A percentile compares a stretch with the other conserved stretches of the same genome.
Conservation (phyloP, 2,113 vertebrate genomes). For the Thalassoma bifasciatum region DNA sequence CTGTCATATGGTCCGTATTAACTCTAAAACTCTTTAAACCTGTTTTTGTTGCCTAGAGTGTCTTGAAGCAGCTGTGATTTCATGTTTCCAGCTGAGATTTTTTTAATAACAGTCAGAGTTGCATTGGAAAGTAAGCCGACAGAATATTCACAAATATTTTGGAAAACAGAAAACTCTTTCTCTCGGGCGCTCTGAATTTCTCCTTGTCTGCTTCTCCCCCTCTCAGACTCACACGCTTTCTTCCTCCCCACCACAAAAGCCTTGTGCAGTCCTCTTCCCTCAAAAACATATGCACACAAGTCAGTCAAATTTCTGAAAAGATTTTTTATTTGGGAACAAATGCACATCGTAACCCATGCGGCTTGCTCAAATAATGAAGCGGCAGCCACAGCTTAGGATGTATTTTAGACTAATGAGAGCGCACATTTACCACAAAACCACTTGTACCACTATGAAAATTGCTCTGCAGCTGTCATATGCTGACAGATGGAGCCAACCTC, state of each 20-base stretch:
- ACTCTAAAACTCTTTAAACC: not conserved
- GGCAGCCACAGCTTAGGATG: conserved; percentile 78
- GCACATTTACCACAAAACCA: conserved; percentile 81
- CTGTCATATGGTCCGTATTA: not conserved
- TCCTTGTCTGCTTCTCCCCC: conserved; percentile 13
- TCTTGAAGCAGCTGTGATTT: not conserved
- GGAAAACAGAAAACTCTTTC: conserved; percentile 35
- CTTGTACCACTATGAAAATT: conserved; percentile 82
- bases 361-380: conserved; percentile 76
- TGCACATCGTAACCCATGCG: conserved; percentile 71
- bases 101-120: conserved; percentile 13
- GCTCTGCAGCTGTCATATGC: conserved; percentile 80
- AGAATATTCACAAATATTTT: conserved; percentile 38
- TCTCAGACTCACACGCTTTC: conserved; percentile 12
- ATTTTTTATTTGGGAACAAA: conserved; percentile 77
- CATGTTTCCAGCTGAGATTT: conserved; percentile 1
- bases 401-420: conserved; percentile 81
- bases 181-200: conserved; percentile 17
- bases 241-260: conserved; percentile 51
- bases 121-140: not conserved
- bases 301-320: conserved; percentile 61
- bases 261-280: conserved; percentile 30
- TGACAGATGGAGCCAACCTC: conserved; percentile 81
- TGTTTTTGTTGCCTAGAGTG: not conserved
- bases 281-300: conserved; percentile 68